phyloP scores from a whole-genome alignment of 2,797 vertebrate genomes.

The Mus caroli region DNA sequence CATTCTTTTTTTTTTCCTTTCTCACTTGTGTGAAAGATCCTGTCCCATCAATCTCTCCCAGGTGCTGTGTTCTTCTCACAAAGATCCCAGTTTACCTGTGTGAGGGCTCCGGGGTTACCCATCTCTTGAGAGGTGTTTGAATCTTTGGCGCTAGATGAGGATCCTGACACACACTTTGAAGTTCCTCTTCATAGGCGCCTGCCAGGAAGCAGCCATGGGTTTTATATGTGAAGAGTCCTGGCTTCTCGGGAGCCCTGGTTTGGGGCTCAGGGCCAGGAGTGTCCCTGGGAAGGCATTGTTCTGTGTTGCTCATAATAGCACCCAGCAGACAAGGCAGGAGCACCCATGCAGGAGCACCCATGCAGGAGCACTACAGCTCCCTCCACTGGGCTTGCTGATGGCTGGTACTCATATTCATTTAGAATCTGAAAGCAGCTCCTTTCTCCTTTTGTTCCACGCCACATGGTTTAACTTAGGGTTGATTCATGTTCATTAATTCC shows the following conservation, averaged over 20 bases:
- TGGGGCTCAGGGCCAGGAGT: not conserved
- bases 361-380: rapidly evolving
- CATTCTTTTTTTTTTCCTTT: conserved; percentile 53
- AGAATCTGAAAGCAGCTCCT: not conserved
- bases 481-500: not conserved
- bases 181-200: not conserved
- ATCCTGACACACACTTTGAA: conserved; percentile 67
- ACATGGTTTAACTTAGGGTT: not conserved
- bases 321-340: not conserved
- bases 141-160: conserved; percentile 70
- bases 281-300: not conserved
- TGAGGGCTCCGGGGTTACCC: conserved; percentile 60
- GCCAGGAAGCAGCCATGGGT: conserved; percentile 35
- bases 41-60: conserved; percentile 50
- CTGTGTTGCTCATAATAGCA: not conserved
- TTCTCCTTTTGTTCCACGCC: not conserved
- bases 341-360: no score
- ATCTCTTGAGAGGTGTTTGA: conserved; percentile 50
- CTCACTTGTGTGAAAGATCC: conserved; percentile 55
- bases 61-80: conserved; percentile 56
- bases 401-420: not conserved
- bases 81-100: conserved; percentile 43
- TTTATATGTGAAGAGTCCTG: conserved; percentile 1
- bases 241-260: not conserved
- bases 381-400: not conserved